These are phyloP conservation scores for Corythornis cristatus DNA, from an alignment of 2,113 vertebrate species.

Conservation along the genomic window DNA sequence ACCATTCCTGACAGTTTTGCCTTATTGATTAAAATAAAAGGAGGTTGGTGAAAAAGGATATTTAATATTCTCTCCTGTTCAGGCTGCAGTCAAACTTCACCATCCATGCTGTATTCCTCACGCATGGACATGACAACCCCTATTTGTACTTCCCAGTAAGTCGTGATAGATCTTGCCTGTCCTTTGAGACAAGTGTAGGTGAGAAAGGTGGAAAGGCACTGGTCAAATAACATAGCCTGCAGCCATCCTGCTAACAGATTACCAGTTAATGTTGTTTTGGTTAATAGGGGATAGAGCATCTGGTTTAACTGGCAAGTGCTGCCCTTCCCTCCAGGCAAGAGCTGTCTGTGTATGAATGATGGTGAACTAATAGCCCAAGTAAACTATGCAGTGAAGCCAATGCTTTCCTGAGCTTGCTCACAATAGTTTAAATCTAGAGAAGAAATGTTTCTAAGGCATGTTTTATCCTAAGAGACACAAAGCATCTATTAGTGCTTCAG, in stretches of 20 bases:
- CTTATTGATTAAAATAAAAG: neutral
- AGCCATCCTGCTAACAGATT: neutral
- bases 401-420: neutral
- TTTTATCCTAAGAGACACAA: neutral
- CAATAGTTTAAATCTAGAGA: neutral
- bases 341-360: neutral
- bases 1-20: neutral
- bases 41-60: fast-evolving
- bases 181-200: neutral
- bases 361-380: neutral
- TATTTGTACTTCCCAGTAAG: neutral
- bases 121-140: neutral
- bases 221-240: neutral
- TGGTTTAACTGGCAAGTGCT: neutral
- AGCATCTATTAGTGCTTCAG: neutral
- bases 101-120: neutral
- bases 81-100: neutral
- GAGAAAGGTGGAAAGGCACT: neutral
- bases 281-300: no score
- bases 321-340: neutral
- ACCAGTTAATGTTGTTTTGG: neutral
- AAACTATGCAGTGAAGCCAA: neutral
- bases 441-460: neutral
- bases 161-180: fast-evolving
- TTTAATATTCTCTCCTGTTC: neutral